Evolutionary conservation across 1,140 invertebrate species (phyloP), one percentile per base, ranked within the genome.

Genomic region (Hyles euphorbiae): DNA sequence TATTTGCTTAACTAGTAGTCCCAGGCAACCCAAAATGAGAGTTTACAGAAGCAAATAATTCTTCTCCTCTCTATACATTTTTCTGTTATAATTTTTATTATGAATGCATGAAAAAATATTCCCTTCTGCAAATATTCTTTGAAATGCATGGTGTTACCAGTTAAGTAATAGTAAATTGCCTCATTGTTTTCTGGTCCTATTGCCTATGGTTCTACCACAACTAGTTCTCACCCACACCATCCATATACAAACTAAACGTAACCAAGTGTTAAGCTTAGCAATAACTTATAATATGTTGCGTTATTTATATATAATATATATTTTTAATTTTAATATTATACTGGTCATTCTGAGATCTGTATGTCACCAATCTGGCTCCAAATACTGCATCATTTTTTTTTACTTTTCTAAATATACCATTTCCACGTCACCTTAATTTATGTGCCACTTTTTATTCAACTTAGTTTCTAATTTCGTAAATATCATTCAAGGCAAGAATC

Each of bases 281-380:
- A 48, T 48, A 48, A 48, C 33, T 47, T 62, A 65, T 59, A 55
- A 65, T 66, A 67, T 55, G 32, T 69, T 36, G 46, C 52, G 53
- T 50, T 44, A 63, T 65, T 52, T 56, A 53, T 48, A 36, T 32
- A 58, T 63, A 54, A 63, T 63, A 52, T 67, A 67, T 61, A 62
- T 63, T 60, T 12, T 66, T 65, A 56, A 68, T 60, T 62, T 68
- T 67, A 59, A 61, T 61, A 68, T 74, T 80, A 87, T 87, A 87
- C 81, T 84, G 83, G 81, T 87, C 81, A 61, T 77, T 81, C 70
- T 84, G 83, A 87, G 83, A 87, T 87, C 83, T 80, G 72, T 70
- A 63, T 68, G 63, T 72, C 67, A 68, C 68, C 67, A 74, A 63
- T 74, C 76, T 74, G 73, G 72, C 75, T 74, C 58, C 68, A 72